Evolutionary conservation across 2,888 invertebrate genomes (phyloP).

Genomic region (Tipula lateralis): DNA sequence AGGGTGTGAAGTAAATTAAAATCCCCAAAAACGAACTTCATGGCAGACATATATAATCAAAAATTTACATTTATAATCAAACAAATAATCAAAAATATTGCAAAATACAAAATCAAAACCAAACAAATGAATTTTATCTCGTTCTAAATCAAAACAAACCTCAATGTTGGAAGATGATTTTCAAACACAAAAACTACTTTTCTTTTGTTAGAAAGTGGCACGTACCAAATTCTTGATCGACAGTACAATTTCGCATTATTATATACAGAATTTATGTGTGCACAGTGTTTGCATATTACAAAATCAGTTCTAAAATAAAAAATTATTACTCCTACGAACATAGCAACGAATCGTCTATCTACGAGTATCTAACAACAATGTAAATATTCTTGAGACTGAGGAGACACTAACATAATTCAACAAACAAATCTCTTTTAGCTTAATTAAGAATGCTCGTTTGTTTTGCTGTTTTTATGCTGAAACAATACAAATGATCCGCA

Average conservation of each 20-base stretch:
- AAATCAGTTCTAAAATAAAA: background rate
- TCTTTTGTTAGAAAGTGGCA: background rate
- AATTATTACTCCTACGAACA: background rate
- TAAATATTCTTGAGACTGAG: background rate
- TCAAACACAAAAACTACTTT: background rate
- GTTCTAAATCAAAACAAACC: background rate
- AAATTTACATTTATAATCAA: no score
- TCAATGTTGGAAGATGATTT: background rate
- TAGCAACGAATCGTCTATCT: background rate
- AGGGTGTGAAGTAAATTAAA: no score
- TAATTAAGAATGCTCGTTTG: background rate
- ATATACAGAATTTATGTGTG: background rate
- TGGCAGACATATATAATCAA: no score
- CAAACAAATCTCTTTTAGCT: background rate
- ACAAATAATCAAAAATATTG: no score
- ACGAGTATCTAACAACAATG: background rate
- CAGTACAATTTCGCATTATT: background rate
- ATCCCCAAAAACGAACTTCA: no score
- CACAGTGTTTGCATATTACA: background rate
- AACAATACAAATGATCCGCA: background rate
- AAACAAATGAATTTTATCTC: background rate
- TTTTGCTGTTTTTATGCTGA: background rate
- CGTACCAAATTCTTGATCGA: background rate
- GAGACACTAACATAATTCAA: background rate
- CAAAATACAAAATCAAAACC: background rate